Base-by-base conservation (phyloP, 2,888 invertebrate species). In the Coremacera marginata region DNA sequence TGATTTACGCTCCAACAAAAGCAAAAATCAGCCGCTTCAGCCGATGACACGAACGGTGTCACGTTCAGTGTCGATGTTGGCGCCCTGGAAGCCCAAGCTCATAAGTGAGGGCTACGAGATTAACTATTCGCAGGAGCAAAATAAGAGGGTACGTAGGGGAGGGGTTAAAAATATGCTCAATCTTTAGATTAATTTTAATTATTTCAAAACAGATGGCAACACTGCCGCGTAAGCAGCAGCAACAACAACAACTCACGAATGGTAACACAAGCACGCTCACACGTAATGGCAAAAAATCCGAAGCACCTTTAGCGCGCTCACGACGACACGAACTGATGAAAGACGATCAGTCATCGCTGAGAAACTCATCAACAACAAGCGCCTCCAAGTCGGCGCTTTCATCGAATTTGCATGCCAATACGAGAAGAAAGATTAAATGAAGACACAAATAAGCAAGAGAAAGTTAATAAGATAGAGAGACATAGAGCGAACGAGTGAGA, bases 1-100 rank as follows among this genome's bases (percentile, higher is more conserved):
- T 85, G 95, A 95, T 88, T 91, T 95, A 16, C 92, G 93, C 16
- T 93, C 93, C 3, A 84, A 80, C 52, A 93, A 93, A 3, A 74
- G 79, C 37, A 87, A 85, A 77, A 79, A 83, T 65, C 82, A 84
- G 76, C 85, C 85, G 1, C 65, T 88, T 75, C 86, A 89, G 81
- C 89, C 90, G 52, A 89, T 94, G 87, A 92, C 93, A 70, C 92
- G 93, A 82, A 94, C 93, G 63, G 93, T 95, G 31, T 94, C 95
- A 14, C 91, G 94, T 70, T 95, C 95, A 79, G 95, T 96, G 83
- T 95, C 95, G 4, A 93, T 96, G 82, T 91, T 95, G 85, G 95
- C 96, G 0, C 96, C 96, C 4, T 96, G 95, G 95, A 93, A 93
- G 78, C 95, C 96, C 3, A 92, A 93, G 80, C 93, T 94, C 84